Conservation (phyloP, 2,888 invertebrate genomes). For the Asteroscopus sphinx region DNA sequence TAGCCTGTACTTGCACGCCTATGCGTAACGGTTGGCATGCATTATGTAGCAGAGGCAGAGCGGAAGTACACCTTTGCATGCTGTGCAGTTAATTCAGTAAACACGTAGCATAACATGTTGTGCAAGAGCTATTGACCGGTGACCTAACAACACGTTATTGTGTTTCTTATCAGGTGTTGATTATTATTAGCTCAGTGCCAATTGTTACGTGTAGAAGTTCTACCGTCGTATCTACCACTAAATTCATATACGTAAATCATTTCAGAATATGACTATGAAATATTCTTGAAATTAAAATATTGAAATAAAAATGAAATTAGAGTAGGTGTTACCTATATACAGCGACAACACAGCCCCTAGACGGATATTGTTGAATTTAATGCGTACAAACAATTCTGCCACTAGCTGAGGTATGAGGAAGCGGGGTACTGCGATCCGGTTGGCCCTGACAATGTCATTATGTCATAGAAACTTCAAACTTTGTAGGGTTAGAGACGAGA, state of each 20-base stretch:
- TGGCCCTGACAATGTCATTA: too few relatives aligned
- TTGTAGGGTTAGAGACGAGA: too few relatives aligned
- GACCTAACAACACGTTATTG: conserved; percentile 45
- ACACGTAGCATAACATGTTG: conserved; percentile 43
- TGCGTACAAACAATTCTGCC: too few relatives aligned
- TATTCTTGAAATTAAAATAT: too few relatives aligned
- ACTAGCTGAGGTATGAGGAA: too few relatives aligned
- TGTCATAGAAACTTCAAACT: too few relatives aligned
- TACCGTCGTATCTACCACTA: conserved; percentile 2
- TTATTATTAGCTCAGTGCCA: conserved; percentile 20
- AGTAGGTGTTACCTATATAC: too few relatives aligned
- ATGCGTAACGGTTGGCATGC: conserved; percentile 45
- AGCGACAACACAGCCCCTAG: too few relatives aligned
- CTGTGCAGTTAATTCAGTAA: conserved; percentile 39
- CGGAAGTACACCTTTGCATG: conserved; percentile 49
- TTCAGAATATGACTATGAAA: neutral
- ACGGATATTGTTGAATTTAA: too few relatives aligned
- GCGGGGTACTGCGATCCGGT: too few relatives aligned
- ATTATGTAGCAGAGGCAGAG: conserved; percentile 40
- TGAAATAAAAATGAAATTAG: too few relatives aligned
- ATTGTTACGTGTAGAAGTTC: conserved; percentile 16
- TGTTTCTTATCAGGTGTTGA: conserved; percentile 35
- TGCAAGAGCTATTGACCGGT: conserved; percentile 39
- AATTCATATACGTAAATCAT: conserved; percentile 1
- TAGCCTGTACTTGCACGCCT: conserved; percentile 28